Percentiles rank a stretch among this genome's conserved stretches.
phyloP scores from a whole-genome alignment of 2,888 invertebrate genomes.

The Thera britannica region DNA sequence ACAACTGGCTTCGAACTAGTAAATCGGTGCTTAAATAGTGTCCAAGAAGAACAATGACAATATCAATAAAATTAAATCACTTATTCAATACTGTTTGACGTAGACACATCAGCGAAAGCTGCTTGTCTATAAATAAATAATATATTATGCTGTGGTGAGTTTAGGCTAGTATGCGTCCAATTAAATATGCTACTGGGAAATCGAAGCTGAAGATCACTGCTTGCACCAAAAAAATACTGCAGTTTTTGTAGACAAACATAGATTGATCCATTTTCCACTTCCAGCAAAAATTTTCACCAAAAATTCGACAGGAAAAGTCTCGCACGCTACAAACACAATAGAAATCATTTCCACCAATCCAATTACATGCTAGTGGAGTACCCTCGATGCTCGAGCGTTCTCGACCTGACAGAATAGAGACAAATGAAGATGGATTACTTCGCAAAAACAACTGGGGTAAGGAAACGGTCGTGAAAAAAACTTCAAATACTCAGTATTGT shows the following conservation, averaged over 20 bases:
- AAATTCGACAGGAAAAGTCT: background rate
- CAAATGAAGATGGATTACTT: conserved; percentile 40
- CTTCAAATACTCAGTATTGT: conserved; percentile 12
- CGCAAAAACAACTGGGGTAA: conserved; percentile 32
- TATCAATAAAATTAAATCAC: too few relatives aligned
- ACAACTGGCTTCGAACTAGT: too few relatives aligned
- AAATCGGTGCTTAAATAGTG: too few relatives aligned
- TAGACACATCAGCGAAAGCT: too few relatives aligned
- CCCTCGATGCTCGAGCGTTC: conserved; percentile 28
- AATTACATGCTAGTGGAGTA: conserved; percentile 39
- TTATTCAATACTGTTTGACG: too few relatives aligned
- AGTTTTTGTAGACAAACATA: too few relatives aligned
- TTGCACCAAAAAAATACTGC: too few relatives aligned
- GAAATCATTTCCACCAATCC: conserved; percentile 40
- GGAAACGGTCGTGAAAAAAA: conserved; percentile 24
- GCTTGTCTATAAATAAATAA: too few relatives aligned
- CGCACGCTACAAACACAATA: conserved; percentile 32
- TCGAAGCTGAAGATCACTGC: background rate
- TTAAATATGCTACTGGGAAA: conserved; percentile 2
- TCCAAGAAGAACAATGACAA: too few relatives aligned
- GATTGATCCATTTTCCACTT: background rate
- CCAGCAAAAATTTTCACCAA: background rate
- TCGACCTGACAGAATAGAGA: conserved; percentile 36
- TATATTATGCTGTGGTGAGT: conserved; percentile 3
- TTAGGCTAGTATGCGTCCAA: conserved; percentile 1